Base-by-base conservation (phyloP, 2,888 invertebrate species). In the Amiota mariae region DNA sequence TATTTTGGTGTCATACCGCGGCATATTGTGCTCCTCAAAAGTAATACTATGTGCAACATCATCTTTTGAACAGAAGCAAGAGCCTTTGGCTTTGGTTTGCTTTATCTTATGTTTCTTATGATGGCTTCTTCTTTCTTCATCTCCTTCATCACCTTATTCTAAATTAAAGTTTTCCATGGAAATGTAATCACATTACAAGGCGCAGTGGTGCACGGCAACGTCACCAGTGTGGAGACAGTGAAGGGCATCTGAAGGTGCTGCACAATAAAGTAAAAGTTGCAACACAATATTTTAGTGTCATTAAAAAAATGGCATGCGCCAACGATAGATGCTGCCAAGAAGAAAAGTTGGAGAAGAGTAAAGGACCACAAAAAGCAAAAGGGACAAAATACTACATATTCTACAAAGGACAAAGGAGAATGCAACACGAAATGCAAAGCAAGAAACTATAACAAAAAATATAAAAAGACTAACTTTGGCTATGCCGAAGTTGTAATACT, bases 201-300 rank as follows among this genome's bases (percentile, higher is more conserved):
- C 48, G 48, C 48, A 66, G 63, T 12, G 36, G n/a, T n/a, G 6
- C 36, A 63, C 46, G 36, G 63, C 36, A 20, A 12, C 11, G 13
- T n/a, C 24, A 46, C n/a, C n/a, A 54, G 12, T 10, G 12, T 18
- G 48, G 6, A 10, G 9, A 20, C 66, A 11, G 66, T 11, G 8
- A 20, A 59, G 4, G 59, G 15, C n/a, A 57, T 8, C 9, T 13
- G n/a, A 10, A n/a, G 4, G 57, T 18, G 57, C 18, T 57, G 11
- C 57, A 57, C 57, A 77, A 82, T 82, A 79, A 77, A 75, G 82
- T 76, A 79, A 77, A 77, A 77, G 75, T 77, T 81, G 80, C 80
- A 79, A 78, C 78, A 80, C 76, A 79, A 81, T 81, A 81, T 82
- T 82, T 82, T 76, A 81, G 79, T 79, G 80, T 80, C 80, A 80